Base-by-base conservation (phyloP, 2,888 invertebrate species). In the Ditula angustiorana region DNA sequence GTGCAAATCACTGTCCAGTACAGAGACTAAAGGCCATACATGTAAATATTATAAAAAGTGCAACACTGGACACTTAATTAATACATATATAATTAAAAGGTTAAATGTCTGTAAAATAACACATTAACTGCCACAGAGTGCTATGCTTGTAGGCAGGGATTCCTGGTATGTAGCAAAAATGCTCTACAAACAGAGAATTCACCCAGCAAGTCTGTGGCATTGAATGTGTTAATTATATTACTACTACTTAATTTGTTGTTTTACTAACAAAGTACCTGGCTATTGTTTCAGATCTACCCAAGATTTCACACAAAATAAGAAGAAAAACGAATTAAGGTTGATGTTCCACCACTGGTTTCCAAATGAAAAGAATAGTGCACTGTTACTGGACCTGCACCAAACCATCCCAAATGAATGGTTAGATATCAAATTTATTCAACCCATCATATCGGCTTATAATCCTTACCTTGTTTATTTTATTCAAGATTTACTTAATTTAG, bases 261-360 rank as follows among this genome's bases (percentile, higher is more conserved):
- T 47, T 16, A 30, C 30, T 33, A 33, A 33, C 3, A 33, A 33
- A n/a, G n/a, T n/a, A n/a, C n/a, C n/a, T n/a, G n/a, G n/a, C 2
- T 19, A 19, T 19, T 41, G 41, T 41, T 41, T 41, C 82, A 90
- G 90, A 66, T 75, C 74, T 35, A 61, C 71, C 37, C 52, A 71
- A 11, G 66, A 70, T 16, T 71, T 79, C 49, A 65, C 74, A 37
- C 69, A 70, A 46, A 67, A 72, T n/a, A 85, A 77, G 60, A 86
- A 77, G 67, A 84, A 71, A 65, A 83, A 82, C 66, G 85, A 90
- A 37, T 71, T 89, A 37, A 83, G 76, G 66, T 71, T 78, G n/a
- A 69, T 88, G 8, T 90, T 86, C 67, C 72, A 79, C 57, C 86
- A 90, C 56, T 91, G 89, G 88, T 88, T 86, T 68, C 93, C 92